Conservation (phyloP, 1,140 invertebrate genomes). For the Lycorma delicatula region DNA sequence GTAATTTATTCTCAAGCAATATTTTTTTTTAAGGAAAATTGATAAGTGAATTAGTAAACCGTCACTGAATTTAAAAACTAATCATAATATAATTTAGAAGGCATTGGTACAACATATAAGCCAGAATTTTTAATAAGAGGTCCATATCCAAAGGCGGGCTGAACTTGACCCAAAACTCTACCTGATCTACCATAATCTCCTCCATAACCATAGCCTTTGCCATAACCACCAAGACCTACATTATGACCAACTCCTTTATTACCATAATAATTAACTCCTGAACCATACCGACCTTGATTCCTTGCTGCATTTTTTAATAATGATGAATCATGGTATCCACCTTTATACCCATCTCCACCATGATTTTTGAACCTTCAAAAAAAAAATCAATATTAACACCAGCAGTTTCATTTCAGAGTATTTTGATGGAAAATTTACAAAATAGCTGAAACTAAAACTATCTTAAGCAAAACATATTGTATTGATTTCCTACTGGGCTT, state of each 20-base stretch:
- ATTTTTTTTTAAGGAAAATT: too few species aligned
- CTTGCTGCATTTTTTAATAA: constrained; percentile 22
- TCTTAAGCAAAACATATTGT: too few species aligned
- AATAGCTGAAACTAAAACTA: too few species aligned
- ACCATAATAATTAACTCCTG: neutral
- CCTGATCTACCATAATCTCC: neutral
- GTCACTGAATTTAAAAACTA: too few species aligned
- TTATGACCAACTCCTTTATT: neutral
- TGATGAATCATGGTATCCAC: constrained; percentile 24
- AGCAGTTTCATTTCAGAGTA: too few species aligned
- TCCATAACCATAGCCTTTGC: neutral
- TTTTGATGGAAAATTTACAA: too few species aligned
- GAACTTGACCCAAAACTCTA: neutral
- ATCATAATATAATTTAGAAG: neutral
- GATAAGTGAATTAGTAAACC: too few species aligned
- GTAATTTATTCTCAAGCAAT: too few species aligned
- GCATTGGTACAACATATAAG: neutral
- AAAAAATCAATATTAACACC: too few species aligned
- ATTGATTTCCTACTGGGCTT: too few species aligned
- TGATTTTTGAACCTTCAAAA: constrained; percentile 20
- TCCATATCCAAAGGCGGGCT: neutral
- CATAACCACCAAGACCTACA: neutral
- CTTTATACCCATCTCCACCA: constrained; percentile 23
- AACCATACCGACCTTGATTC: constrained; percentile 24
- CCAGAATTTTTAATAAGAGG: neutral